phyloP scores from a whole-genome alignment of 1,140 invertebrate genomes.

The Drosophila parvula region DNA sequence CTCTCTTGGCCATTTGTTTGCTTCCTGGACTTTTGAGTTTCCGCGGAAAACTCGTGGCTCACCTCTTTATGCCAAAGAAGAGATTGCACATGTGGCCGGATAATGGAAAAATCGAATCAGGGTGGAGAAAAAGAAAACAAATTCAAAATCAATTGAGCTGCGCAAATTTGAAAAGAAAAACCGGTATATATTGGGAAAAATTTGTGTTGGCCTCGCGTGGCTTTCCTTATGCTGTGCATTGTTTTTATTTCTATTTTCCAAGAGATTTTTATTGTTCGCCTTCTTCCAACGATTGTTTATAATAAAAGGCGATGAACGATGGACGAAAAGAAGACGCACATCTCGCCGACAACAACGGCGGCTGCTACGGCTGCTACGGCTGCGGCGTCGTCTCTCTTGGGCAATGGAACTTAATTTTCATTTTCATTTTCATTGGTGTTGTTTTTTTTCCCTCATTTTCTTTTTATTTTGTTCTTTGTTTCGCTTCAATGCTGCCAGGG shows the following conservation, averaged over 20 bases:
- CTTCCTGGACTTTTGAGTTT: constrained; percentile 46
- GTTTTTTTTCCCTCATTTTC: constrained; percentile 13
- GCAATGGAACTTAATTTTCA: constrained; percentile 66
- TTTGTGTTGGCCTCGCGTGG: constrained; percentile 27
- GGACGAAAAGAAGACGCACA: constrained; percentile 46
- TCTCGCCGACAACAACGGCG: constrained; percentile 9
- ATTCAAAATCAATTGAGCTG: constrained; percentile 11
- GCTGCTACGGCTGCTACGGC: no score
- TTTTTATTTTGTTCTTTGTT: constrained; percentile 20
- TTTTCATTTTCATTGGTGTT: constrained; percentile 23
- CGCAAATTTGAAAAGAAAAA: constrained; percentile 27
- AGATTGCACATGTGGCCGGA: constrained; percentile 16
- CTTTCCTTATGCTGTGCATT: constrained; percentile 22
- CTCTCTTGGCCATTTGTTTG: neutral
- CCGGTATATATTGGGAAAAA: constrained; percentile 29
- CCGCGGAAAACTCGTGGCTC: constrained; percentile 14
- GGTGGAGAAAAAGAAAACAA: neutral
- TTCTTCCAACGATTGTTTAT: constrained; percentile 57
- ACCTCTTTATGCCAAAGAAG: constrained; percentile 11
- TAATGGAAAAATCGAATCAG: constrained; percentile 1
- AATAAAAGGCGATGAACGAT: constrained; percentile 67
- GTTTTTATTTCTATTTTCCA: constrained; percentile 55
- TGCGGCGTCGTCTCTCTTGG: constrained; percentile 35
- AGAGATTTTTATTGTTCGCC: constrained; percentile 53
- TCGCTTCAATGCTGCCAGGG: constrained; percentile 5